Evolutionary conservation across 2,888 invertebrate genomes (phyloP).

Genomic region (Campoplex nolae): DNA sequence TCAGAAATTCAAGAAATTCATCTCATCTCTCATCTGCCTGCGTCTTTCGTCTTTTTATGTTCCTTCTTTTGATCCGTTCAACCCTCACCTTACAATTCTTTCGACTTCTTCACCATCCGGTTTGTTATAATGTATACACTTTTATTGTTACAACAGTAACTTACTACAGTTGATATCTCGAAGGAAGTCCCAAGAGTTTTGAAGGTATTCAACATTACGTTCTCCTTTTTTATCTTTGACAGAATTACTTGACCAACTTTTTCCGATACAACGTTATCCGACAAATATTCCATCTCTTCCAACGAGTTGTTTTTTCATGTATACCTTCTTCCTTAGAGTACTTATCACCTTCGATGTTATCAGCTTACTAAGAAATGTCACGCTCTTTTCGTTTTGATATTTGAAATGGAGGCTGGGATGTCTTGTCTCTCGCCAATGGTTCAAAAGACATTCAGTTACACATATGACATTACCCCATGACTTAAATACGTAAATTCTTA

Average conservation of each 20-base stretch:
- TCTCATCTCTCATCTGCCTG: constrained; percentile 72
- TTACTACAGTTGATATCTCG: constrained; percentile 44
- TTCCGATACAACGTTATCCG: constrained; percentile 21
- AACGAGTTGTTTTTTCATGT: background rate
- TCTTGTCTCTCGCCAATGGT: background rate
- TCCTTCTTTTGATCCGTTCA: constrained; percentile 71
- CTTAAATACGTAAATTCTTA: background rate
- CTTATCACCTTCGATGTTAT: constrained; percentile 10
- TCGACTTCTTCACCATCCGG: constrained; percentile 65
- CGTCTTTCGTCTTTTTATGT: constrained; percentile 67
- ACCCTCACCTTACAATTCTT: constrained; percentile 30
- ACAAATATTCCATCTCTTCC: background rate
- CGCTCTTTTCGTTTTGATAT: background rate
- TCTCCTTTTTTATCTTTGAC: constrained; percentile 7
- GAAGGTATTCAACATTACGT: constrained; percentile 35
- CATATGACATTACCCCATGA: background rate
- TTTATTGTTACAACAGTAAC: constrained; percentile 71
- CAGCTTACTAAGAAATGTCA: background rate
- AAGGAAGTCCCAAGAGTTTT: constrained; percentile 31
- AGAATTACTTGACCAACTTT: constrained; percentile 20
- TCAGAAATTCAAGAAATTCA: constrained; percentile 81
- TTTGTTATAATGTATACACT: constrained; percentile 75
- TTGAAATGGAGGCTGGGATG: background rate
- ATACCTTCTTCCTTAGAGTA: background rate
- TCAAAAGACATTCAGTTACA: constrained; percentile 12